These are phyloP conservation scores for Cancer borealis DNA, from an alignment of 2,888 invertebrate genomes.

Conservation along the genomic window DNA sequence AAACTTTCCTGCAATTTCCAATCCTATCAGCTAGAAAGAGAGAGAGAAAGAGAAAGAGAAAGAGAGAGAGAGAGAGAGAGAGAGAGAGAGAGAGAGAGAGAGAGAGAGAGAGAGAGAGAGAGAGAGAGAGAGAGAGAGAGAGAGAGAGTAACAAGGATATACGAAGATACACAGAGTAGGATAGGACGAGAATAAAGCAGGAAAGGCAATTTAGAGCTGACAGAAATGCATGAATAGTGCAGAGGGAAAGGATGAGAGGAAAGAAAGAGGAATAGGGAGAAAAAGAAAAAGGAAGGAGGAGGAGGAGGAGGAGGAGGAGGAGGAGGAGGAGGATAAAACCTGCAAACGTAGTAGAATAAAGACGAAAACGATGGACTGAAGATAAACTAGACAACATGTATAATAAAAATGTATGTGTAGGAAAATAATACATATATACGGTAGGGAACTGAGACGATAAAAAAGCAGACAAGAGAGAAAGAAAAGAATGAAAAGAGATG, in stretches of 20 bases:
- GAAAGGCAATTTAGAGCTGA: too few species aligned
- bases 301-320: conserved; percentile 6
- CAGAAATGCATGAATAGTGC: neutral
- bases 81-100: too few species aligned
- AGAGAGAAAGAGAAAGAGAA: too few species aligned
- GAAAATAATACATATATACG: too few species aligned
- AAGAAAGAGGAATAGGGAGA: too few species aligned
- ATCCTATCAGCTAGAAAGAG: too few species aligned
- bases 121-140: neutral
- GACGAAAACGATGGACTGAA: neutral
- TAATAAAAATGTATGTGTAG: too few species aligned
- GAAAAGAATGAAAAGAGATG: neutral
- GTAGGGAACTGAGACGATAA: too few species aligned
- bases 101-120: too few species aligned
- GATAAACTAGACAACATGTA: neutral
- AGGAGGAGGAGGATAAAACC: neutral
- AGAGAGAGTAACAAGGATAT: neutral
- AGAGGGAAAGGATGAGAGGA: neutral
- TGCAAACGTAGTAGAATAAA: neutral
- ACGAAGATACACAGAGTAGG: neutral
- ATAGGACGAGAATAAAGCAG: neutral
- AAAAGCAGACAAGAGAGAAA: neutral
- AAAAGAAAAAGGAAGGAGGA: neutral
- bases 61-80: too few species aligned
- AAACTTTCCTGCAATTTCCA: too few species aligned